Conservation (phyloP, 30 jellyfish, hydroid and myxozoan species). For the Rhopilema esculentum region DNA sequence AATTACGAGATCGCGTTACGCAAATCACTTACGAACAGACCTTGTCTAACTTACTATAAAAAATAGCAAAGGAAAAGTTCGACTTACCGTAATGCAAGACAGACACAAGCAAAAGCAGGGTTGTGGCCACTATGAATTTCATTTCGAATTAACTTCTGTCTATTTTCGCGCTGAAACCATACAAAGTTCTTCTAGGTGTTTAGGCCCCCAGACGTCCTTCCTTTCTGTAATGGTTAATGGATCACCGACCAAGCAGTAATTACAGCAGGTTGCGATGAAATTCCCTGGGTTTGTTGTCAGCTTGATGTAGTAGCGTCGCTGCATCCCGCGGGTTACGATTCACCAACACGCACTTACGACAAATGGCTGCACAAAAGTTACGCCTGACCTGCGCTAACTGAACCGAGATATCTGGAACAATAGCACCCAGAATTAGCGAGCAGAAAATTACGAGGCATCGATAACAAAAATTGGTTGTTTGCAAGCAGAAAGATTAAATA, state of each 20-base stretch:
- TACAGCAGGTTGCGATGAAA: conserved; percentile 39
- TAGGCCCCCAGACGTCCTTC: conserved; percentile 54
- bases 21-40: no score
- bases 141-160: neutral
- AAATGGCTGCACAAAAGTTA: conserved; percentile 22
- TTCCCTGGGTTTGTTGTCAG: conserved; percentile 30
- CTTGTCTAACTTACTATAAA: no score
- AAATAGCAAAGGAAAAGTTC: neutral
- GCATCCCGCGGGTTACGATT: conserved; percentile 36
- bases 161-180: neutral
- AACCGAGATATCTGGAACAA: conserved; percentile 31
- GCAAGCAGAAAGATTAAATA: neutral
- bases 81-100: conserved; percentile 4
- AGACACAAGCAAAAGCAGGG: neutral
- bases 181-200: neutral
- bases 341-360: conserved; percentile 41
- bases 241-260: conserved; percentile 34
- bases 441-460: neutral
- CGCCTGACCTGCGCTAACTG: conserved; percentile 69
- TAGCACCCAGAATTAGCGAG: neutral
- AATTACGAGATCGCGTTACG: no score
- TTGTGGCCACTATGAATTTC: neutral
- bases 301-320: conserved; percentile 2
- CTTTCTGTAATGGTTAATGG: conserved; percentile 6
- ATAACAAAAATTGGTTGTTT: neutral